Evolutionary conservation across 2,888 invertebrate species (phyloP).

Genomic region (Hyalella azteca): DNA sequence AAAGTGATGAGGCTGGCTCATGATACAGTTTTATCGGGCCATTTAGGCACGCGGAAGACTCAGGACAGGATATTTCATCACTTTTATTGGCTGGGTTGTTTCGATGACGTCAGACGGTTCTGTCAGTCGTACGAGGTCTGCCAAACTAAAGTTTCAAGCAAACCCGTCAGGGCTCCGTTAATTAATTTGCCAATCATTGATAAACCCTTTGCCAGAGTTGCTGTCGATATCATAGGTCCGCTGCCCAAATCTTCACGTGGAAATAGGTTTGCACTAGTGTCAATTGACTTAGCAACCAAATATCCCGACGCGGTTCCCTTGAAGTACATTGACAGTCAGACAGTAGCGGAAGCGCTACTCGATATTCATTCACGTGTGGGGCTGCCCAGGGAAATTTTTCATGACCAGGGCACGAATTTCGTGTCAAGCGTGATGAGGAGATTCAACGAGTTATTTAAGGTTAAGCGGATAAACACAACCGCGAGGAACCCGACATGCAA

Average conservation of each 20-base stretch:
- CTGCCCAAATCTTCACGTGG: background rate
- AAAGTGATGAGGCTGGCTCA: background rate
- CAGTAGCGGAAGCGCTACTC: background rate
- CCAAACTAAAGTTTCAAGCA: background rate
- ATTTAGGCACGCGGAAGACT: background rate
- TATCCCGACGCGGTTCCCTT: background rate
- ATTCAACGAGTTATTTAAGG: background rate
- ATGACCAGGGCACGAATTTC: background rate
- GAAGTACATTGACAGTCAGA: background rate
- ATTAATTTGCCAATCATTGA: background rate
- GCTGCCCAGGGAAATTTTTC: background rate
- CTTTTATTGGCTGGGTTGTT: background rate
- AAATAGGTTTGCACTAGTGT: background rate
- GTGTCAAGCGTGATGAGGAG: background rate
- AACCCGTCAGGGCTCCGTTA: background rate
- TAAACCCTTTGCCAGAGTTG: background rate
- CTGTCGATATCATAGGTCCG: slow-evolving; percentile 4
- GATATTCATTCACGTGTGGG: background rate
- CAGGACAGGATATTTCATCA: background rate
- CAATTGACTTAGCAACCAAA: background rate
- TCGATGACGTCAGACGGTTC: background rate
- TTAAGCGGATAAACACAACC: background rate
- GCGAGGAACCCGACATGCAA: background rate
- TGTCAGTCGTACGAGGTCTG: background rate
- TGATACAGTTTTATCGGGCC: background rate